Base-by-base conservation (phyloP, 2,797 vertebrate genomes). In the Myotis vivesi region DNA sequence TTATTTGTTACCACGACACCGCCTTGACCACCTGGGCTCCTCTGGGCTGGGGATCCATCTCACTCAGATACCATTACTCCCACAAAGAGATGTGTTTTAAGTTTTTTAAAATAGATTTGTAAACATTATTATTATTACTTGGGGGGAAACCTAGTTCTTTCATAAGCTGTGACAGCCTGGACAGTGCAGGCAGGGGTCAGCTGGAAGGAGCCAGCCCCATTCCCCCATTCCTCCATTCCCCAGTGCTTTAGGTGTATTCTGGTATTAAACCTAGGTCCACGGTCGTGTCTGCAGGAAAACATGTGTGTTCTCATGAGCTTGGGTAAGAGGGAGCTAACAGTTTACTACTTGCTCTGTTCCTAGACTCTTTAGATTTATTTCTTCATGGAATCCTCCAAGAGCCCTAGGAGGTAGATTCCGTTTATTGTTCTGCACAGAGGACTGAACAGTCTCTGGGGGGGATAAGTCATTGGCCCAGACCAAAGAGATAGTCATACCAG, bases 1-100 rank as follows among this genome's bases (percentile, higher is more conserved):
- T 16, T 13, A 17, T 72, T 73, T 13, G 22, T 10, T 44, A 0
- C 12, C 1, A 7, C 0, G 0, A 33, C 25, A 2, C 59, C n/a
- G 55, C n/a, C 59, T 36, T 30, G 22, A 17, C 73, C 41, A 25
- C 69, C 19, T 3, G 79, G 33, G 38, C 59, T 88, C 23, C 49
- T 79, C 83, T 1, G 22, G 51, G 62, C 41, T 49, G 16, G 59
- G 44, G 30, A 44, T 17, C 28, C 3, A 28, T 68, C 33, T 55
- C 51, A 36, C 28, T 41, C 72, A 55, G 30, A 41, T 22, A 77
- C 71, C 59, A 20, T 80, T 33, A 76, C 28, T 41, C 41, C 41
- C 12, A 25, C 22, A 55, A 6, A n/a, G 69, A 72, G 9, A 22
- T 4, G 10, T n/a, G 41, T 49, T 66, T 76, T 69, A 44, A 41